Percentiles rank a stretch among this genome's conserved stretches.
Evolutionary conservation across 2,888 invertebrate genomes (phyloP).

Genomic region (Aspidiotus destructor): DNA sequence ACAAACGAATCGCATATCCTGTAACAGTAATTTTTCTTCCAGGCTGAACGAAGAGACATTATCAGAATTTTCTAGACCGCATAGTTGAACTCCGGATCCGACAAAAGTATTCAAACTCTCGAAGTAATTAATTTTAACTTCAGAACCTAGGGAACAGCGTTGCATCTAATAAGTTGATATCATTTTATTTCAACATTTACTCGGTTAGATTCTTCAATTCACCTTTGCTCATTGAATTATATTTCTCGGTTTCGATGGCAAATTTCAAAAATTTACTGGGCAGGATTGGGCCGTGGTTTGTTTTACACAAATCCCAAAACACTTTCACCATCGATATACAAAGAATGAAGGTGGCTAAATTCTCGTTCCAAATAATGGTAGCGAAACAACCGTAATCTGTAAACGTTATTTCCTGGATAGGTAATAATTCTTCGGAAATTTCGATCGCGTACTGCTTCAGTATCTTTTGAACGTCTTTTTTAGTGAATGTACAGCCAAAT

Average conservation of each 20-base stretch:
- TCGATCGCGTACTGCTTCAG: constrained; percentile 24
- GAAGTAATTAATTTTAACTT: constrained; percentile 28
- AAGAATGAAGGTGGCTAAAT: constrained; percentile 31
- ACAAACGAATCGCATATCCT: constrained; percentile 34
- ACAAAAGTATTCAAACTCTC: constrained; percentile 28
- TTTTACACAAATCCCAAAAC: constrained; percentile 30
- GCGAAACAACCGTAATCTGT: constrained; percentile 31
- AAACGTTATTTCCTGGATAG: constrained; percentile 6
- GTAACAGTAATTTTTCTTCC: constrained; percentile 8
- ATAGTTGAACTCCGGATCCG: constrained; percentile 33
- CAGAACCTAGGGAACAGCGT: not conserved
- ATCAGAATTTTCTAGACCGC: constrained; percentile 21
- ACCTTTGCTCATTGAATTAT: constrained; percentile 17
- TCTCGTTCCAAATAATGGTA: constrained; percentile 33
- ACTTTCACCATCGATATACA: constrained; percentile 34
- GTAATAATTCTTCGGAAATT: constrained; percentile 4
- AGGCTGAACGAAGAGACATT: not conserved
- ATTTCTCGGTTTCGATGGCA: constrained; percentile 31
- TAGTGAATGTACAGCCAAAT: constrained; percentile 12
- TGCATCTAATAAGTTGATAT: not conserved
- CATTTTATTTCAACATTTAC: not conserved
- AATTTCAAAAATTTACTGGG: constrained; percentile 31
- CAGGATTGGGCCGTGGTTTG: constrained; percentile 20
- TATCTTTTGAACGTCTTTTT: constrained; percentile 14
- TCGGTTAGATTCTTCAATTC: not conserved